Evolutionary conservation across 2,113 vertebrate species (phyloP), one percentile per base, ranked within the genome.

Genomic region (Nibea albiflora): DNA sequence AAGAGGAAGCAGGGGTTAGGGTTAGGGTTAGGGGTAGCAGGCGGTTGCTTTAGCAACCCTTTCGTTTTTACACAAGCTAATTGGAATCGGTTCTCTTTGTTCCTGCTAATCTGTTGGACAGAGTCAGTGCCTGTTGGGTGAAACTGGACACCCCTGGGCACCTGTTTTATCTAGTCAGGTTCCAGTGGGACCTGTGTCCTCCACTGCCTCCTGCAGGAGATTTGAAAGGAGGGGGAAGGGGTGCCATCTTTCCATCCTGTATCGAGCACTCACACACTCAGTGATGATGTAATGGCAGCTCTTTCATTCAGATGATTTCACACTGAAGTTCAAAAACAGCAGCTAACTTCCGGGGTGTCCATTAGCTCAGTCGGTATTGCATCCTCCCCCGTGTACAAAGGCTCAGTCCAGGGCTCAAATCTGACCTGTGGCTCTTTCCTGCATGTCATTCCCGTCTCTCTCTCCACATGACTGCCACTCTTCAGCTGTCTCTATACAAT

Each of bases 61-160:
- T 46, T 35, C 2, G 28, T 57, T 56, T 44, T 44, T 6, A 62
- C n/a, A 49, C 28, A 17, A 19, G 26, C 17, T 26, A 0, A 61
- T 0, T 20, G 22, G 4, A 11, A 44, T 62, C 15, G 60, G 58
- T 9, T 14, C 35, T 80, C 56, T 76, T 60, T 53, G n/a, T 47
- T 73, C 14, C 62, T 73, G 39, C 22, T 52, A 39, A 46, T 50
- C 22, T 31, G 62, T 4, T 11, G 8, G 16, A 54, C 42, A 67
- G 53, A 22, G 26, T 15, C 4, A 0, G 42, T 28, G 63, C 4
- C 47, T 31, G 52, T 22, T 3, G 39, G 58, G 65, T 60, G 73
- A 72, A 83, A 89, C 26, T n/a, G 39, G 81, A 87, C 64, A 73
- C 79, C 65, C 14, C 78, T 42, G 10, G 15, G 61, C 31, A 47